Conservation (phyloP, 2,888 invertebrate species). For the Rhimphoctona megacephalus region DNA sequence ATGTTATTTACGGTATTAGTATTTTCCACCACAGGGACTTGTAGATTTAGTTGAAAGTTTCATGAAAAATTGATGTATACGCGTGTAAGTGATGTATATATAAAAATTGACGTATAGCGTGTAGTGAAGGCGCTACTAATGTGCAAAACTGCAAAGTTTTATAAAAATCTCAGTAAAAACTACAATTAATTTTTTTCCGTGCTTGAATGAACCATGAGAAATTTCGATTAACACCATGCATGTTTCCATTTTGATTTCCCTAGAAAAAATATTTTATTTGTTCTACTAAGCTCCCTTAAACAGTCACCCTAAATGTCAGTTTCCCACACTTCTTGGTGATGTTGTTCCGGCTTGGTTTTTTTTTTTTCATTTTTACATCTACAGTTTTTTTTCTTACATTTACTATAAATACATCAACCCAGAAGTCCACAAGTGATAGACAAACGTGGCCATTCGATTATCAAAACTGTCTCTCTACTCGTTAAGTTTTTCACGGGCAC, state of each 20-base stretch:
- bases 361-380: background rate
- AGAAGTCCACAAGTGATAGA: slow-evolving; percentile 57
- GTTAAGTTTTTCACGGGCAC: slow-evolving; percentile 79
- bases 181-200: no score
- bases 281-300: background rate
- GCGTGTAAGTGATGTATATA: no score
- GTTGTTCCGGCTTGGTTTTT: background rate
- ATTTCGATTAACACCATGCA: background rate
- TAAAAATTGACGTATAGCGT: no score
- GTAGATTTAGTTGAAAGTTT: no score
- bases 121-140: no score
- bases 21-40: no score
- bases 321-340: background rate
- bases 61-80: no score
- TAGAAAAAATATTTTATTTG: background rate
- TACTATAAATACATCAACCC: background rate
- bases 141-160: no score
- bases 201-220: background rate
- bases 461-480: slow-evolving; percentile 80
- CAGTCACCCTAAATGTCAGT: background rate
- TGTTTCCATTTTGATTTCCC: background rate
- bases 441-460: slow-evolving; percentile 75
- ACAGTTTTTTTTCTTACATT: slow-evolving; percentile 1
- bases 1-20: no score
- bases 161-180: no score